These are phyloP conservation scores for Actinostola sp. DNA, from an alignment of 92 coral and sea anemone species.

Conservation along the genomic window DNA sequence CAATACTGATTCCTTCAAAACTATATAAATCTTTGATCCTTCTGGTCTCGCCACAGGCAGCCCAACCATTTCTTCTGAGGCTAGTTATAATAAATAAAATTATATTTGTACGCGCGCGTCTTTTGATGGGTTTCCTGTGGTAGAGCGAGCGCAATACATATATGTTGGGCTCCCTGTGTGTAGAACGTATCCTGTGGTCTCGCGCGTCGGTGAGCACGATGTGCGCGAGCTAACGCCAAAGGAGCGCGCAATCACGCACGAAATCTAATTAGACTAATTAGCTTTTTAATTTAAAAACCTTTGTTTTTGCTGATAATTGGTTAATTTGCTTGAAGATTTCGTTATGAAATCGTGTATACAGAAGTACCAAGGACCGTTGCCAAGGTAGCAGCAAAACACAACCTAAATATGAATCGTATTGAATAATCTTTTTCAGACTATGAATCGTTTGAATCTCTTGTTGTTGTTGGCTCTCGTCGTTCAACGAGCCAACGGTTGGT, in stretches of 20 bases:
- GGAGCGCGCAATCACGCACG: constrained; percentile 19
- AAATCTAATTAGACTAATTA: neutral
- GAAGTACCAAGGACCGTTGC: too few relatives aligned
- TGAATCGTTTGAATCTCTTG: neutral
- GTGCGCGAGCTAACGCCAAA: neutral
- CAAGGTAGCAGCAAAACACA: too few relatives aligned
- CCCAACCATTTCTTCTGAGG: neutral
- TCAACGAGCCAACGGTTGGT: constrained; percentile 24
- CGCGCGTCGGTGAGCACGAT: too few relatives aligned
- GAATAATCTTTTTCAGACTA: neutral
- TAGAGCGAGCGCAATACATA: neutral
- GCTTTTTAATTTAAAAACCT: neutral
- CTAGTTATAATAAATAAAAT: too few relatives aligned
- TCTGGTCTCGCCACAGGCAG: constrained; percentile 1
- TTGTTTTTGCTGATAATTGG: neutral
- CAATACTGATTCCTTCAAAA: too few relatives aligned
- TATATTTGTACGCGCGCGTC: too few relatives aligned
- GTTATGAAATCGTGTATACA: too few relatives aligned
- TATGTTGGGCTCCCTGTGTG: neutral
- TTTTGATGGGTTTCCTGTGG: too few relatives aligned
- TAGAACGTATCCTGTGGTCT: too few relatives aligned
- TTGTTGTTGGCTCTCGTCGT: neutral
- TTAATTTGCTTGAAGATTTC: neutral
- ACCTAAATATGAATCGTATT: too few relatives aligned
- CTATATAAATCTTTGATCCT: too few relatives aligned